Base-by-base conservation (phyloP, 2,888 invertebrate genomes). In the Myathropa florea region DNA sequence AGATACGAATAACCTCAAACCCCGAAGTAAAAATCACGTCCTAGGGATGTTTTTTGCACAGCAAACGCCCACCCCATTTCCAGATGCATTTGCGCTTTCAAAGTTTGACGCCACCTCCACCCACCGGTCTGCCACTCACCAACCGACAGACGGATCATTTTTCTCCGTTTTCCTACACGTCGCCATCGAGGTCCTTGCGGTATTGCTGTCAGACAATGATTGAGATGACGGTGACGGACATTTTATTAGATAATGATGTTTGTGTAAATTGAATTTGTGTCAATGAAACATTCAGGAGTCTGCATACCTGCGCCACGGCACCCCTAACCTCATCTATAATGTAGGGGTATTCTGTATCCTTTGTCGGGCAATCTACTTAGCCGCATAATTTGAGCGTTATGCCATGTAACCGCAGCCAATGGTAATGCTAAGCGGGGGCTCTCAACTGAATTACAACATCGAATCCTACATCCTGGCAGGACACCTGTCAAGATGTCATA, bases 401-500 rank as follows among this genome's bases (percentile, higher is more conserved):
- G 67, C 53, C 60, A 53, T 65, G 59, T 64, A 55, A 68, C 30
- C 57, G 28, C 57, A 67, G 14, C 24, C 46, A 67, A 36, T 63
- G 64, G 64, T 21, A 57, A 28, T 53, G 70, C 55, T 71, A 61
- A 61, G 57, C 60, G 55, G 68, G 7, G 46, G 61, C 57, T 67
- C 64, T 67, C 65, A 86, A 83, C 82, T 70, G 78, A 83, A 83
- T 78, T 85, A 82, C 67, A 85, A 85, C 72, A 68, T 63, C 53
- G 59, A 64, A 76, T 82, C 28, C 70, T 53, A 63, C 53, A 77
- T 60, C 10, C 65, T 65, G 23, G 39, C 18, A 65, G 65, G 71
- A 75, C 63, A 83, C 83, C 83, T 86, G 86, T 83, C 86, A 86
- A 75, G 68, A 71, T 83, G 78, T 86, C 78, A 83, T 75, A 72